phyloP scores from a whole-genome alignment of 2,113 vertebrate genomes.

The Brachyhypopomus gauderio region DNA sequence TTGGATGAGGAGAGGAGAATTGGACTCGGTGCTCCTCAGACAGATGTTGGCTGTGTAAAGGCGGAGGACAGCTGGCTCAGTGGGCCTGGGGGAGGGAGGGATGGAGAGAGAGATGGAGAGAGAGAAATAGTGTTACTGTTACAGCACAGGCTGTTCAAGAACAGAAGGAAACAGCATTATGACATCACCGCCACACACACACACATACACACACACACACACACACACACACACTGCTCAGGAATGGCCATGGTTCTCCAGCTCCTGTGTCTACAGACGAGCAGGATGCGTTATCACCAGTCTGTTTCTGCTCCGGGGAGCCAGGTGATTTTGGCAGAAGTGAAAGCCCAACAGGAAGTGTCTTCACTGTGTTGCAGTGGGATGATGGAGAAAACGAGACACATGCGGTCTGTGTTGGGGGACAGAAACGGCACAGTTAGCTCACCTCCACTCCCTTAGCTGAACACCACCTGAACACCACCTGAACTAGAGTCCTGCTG shows the following conservation, averaged over 20 bases:
- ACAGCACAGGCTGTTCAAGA: neutral
- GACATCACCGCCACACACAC: neutral
- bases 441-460: too few relatives aligned
- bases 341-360: conserved; percentile 6
- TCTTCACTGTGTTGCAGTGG: neutral
- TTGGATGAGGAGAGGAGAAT: neutral
- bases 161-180: neutral
- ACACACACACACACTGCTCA: neutral
- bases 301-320: too few relatives aligned
- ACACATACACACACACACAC: too few relatives aligned
- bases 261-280: too few relatives aligned
- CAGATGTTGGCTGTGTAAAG: conserved; percentile 60
- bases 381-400: neutral
- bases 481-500: too few relatives aligned
- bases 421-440: too few relatives aligned
- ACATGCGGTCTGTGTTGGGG: too few relatives aligned
- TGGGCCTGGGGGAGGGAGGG: neutral
- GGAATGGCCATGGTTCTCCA: neutral
- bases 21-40: conserved; percentile 45
- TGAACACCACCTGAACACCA: too few relatives aligned
- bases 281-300: too few relatives aligned
- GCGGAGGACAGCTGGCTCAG: too few relatives aligned
- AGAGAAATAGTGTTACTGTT: neutral
- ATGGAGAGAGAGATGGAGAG: neutral
- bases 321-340: neutral